A percentile compares a stretch with the other conserved stretches of the same genome.
phyloP scores from a whole-genome alignment of 1,140 invertebrate genomes.

The Ridgeia piscesae region DNA sequence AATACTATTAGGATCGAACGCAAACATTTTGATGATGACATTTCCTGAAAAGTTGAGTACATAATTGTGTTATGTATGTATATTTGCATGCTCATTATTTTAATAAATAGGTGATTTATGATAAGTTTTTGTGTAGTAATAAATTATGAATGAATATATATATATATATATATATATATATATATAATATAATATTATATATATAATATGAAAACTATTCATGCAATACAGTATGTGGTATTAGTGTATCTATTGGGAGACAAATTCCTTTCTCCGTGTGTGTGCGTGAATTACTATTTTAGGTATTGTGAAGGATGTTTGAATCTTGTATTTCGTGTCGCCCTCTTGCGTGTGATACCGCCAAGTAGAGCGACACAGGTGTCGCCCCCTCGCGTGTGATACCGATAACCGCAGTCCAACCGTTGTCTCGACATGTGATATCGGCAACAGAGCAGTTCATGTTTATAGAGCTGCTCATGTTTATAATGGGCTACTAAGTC shows the following conservation, averaged over 20 bases:
- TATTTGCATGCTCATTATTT: conserved; percentile 6
- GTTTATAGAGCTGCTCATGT: not conserved
- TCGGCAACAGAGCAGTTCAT: not conserved
- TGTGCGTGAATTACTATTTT: not conserved
- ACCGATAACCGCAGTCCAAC: too few relatives aligned
- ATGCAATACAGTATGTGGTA: too few relatives aligned
- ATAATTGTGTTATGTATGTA: not conserved
- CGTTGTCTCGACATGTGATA: not conserved
- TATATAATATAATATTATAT: not conserved
- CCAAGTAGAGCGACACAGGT: too few relatives aligned
- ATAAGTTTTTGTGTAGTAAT: not conserved
- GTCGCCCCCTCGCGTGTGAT: too few relatives aligned
- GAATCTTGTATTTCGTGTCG: not conserved
- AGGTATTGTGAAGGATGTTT: not conserved
- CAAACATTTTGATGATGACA: not conserved
- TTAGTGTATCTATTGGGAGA: not conserved
- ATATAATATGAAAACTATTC: too few relatives aligned
- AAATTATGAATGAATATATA: not conserved
- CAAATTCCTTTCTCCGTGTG: not conserved
- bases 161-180: not conserved
- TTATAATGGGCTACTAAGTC: not conserved
- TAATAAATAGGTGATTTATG: not conserved
- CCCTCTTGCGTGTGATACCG: too few relatives aligned
- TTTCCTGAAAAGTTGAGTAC: not conserved
- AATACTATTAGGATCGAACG: not conserved